These are phyloP conservation scores for Gasteruption jaculator DNA, from an alignment of 2,888 invertebrate species.

Conservation along the genomic window DNA sequence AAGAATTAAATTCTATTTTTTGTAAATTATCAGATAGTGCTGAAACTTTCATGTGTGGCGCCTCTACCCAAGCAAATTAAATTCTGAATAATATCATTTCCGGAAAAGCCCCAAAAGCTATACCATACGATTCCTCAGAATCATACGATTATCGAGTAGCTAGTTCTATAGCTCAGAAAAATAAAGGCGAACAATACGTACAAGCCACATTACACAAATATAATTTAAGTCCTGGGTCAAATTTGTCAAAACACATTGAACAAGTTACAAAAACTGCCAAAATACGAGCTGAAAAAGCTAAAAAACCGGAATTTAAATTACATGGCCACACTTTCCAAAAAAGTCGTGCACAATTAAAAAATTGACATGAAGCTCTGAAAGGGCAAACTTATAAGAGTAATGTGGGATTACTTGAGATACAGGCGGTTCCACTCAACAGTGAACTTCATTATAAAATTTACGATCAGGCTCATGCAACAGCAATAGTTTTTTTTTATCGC, in stretches of 20 bases:
- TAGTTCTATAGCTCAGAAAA: slow-evolving; percentile 10
- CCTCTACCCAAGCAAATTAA: slow-evolving; percentile 16
- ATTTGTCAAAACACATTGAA: background rate
- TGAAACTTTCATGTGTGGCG: slow-evolving; percentile 7
- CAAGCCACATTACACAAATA: no score
- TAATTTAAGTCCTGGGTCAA: slow-evolving; percentile 8
- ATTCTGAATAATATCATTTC: slow-evolving; percentile 13
- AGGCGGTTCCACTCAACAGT: background rate
- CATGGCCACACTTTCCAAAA: slow-evolving; percentile 10
- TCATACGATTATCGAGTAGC: slow-evolving; percentile 12
- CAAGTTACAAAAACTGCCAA: slow-evolving; percentile 2
- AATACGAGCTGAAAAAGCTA: slow-evolving; percentile 3
- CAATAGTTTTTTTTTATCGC: slow-evolving; percentile 17
- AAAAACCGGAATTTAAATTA: background rate
- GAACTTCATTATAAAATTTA: no score
- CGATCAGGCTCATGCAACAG: slow-evolving; percentile 11
- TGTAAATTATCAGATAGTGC: slow-evolving; percentile 9
- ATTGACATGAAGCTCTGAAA: slow-evolving; percentile 16
- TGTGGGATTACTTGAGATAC: slow-evolving; percentile 4
- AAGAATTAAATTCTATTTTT: slow-evolving; percentile 2
- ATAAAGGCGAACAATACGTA: slow-evolving; percentile 7
- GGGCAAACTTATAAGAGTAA: slow-evolving; percentile 19
- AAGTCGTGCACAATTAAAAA: slow-evolving; percentile 16
- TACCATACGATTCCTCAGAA: slow-evolving; percentile 6
- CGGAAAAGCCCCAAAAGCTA: slow-evolving; percentile 16